These are phyloP conservation scores for Melolontha melolontha DNA, from an alignment of 2,888 invertebrate species.

Conservation along the genomic window DNA sequence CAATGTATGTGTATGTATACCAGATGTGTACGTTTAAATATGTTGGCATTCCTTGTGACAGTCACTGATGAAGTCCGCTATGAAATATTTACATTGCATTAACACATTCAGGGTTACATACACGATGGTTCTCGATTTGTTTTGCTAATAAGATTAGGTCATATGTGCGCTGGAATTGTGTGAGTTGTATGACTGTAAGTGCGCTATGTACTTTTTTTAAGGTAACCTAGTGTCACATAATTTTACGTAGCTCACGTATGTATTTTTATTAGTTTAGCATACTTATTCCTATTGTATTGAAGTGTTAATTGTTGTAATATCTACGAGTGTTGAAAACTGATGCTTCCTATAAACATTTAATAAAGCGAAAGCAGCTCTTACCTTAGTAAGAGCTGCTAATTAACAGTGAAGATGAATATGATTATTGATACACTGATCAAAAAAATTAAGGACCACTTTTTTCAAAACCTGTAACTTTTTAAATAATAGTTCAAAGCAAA, in stretches of 20 bases:
- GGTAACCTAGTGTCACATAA: conserved; percentile 32
- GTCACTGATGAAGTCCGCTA: conserved; percentile 2
- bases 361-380: too few species aligned
- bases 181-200: conserved; percentile 5
- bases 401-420: too few species aligned
- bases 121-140: conserved; percentile 7
- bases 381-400: too few species aligned
- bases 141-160: conserved; percentile 32
- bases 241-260: conserved; percentile 13
- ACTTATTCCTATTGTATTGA: background rate
- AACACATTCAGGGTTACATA: conserved; percentile 9
- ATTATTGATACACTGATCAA: too few species aligned
- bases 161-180: conserved; percentile 16
- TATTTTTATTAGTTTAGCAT: conserved; percentile 29
- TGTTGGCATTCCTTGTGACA: conserved; percentile 14
- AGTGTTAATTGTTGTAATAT: too few species aligned
- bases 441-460: too few species aligned
- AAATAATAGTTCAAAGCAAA: too few species aligned
- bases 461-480: too few species aligned
- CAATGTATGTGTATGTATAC: conserved; percentile 4
- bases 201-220: conserved; percentile 9
- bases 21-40: conserved; percentile 19
- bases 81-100: conserved; percentile 25
- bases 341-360: too few species aligned
- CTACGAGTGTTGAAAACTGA: too few species aligned